A percentile compares a stretch with the other conserved stretches of the same genome.
phyloP scores from a whole-genome alignment of 2,888 invertebrate genomes.

The Paralinhomoeus sp. region DNA sequence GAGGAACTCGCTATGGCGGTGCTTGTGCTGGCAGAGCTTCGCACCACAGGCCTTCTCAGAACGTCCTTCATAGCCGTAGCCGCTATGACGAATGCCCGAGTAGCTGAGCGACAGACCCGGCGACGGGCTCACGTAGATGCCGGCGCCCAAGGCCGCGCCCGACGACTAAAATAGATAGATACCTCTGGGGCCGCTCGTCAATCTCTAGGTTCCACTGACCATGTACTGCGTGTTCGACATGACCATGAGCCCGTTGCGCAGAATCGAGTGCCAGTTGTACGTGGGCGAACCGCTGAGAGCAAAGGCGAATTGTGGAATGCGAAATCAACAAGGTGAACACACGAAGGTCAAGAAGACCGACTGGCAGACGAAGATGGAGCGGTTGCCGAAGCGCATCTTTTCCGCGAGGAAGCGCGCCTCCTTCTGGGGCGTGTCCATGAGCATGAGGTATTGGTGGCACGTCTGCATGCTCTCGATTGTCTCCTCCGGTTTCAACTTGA shows the following conservation, averaged over 20 bases:
- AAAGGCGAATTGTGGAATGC: too few species aligned
- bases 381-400: background rate
- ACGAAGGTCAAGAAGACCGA: too few species aligned
- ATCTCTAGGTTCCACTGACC: background rate
- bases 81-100: too few species aligned
- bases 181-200: too few species aligned
- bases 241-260: background rate
- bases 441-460: background rate
- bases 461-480: background rate
- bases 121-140: background rate
- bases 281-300: background rate
- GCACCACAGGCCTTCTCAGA: too few species aligned
- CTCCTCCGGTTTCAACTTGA: too few species aligned
- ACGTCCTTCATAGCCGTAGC: too few species aligned
- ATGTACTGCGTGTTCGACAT: background rate
- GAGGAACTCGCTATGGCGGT: too few species aligned
- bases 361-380: background rate
- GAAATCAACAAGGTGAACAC: too few species aligned
- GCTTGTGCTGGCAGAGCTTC: background rate
- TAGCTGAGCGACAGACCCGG: too few species aligned
- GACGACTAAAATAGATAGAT: background rate
- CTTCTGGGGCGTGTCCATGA: background rate
- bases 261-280: background rate
- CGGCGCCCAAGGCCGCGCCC: background rate
- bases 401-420: background rate